Base-by-base conservation (phyloP, 2,888 invertebrate genomes). In the Nebria salina region DNA sequence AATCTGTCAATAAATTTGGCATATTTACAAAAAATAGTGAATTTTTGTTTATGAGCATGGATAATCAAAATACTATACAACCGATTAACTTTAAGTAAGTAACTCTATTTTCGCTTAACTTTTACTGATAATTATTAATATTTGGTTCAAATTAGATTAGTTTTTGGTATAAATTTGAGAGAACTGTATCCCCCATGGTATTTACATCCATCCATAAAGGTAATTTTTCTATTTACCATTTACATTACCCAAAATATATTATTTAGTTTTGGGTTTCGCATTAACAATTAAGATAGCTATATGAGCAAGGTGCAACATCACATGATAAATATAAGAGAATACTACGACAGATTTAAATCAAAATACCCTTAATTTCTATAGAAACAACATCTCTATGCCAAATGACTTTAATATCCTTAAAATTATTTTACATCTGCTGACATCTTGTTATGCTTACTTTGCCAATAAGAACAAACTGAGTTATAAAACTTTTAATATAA, bases 161-260 rank as follows among this genome's bases (percentile, higher is more conserved):
- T 77, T 34, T 84, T 85, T 72, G 85, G 85, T 42, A 83, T 84
- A 65, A 84, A 84, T 20, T 64, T 85, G 26, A 83, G 83, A 82
- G 84, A 84, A 82, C 72, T 84, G 3, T 84, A 82, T 75, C 83
- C 83, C 20, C 11, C 76, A n/a, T 83, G 83, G 65, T 83, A 83
- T 72, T 43, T 85, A 26, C 84, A 84, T 78, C 84, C 84, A 64
- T 75, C 82, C 3, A 76, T 85, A 42, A 82, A 82, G 77, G 84
- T 84, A 77, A 72, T 54, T 65, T 34, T 25, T 54, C 54, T 6
- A 54, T 54, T 8, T 54, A 54, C 8, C 54, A 54, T 54, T 8
- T 54, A 6, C 34, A 54, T 54, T 54, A 13, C 11, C 54, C 6
- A 54, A 75, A 72, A 73, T 26, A 73, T 41, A 70, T 70, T 41